Evolutionary conservation across 1,140 invertebrate species (phyloP).

Genomic region (Drosophila biarmipes): DNA sequence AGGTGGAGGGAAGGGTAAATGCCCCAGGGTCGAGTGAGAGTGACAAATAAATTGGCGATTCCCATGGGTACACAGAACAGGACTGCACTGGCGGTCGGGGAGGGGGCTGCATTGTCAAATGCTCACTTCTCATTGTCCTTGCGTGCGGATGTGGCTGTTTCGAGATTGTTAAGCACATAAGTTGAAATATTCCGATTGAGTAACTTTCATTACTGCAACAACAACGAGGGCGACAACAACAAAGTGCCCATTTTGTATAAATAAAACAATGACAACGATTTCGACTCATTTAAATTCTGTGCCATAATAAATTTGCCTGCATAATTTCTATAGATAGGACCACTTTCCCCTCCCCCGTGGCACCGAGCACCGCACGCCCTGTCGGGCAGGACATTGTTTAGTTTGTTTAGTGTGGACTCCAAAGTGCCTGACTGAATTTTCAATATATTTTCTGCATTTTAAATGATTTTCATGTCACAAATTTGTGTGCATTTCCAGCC

Average conservation of each 20-base stretch:
- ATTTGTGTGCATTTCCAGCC: constrained; percentile 27
- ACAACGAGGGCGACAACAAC: constrained; percentile 47
- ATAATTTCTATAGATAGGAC: constrained; percentile 74
- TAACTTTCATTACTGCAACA: constrained; percentile 78
- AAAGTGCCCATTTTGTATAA: constrained; percentile 75
- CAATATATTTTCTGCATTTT: constrained; percentile 61
- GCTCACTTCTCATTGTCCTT: constrained; percentile 74
- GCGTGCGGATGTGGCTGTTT: constrained; percentile 33
- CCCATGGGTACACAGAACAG: constrained; percentile 62
- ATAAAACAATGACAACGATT: constrained; percentile 82
- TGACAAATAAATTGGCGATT: constrained; percentile 80
- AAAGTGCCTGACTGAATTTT: constrained; percentile 54
- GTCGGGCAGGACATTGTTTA: constrained; percentile 28
- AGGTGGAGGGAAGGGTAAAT: neutral
- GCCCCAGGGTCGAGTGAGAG: constrained; percentile 54
- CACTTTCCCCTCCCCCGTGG: neutral
- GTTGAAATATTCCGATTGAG: constrained; percentile 83
- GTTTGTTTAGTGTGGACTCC: constrained; percentile 49
- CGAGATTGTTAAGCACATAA: constrained; percentile 74
- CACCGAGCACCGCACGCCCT: constrained; percentile 3
- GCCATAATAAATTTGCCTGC: constrained; percentile 78
- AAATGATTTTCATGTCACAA: constrained; percentile 59
- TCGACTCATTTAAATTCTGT: constrained; percentile 81
- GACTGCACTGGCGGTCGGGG: constrained; percentile 15
- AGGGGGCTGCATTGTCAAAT: constrained; percentile 70